A percentile compares a stretch with the other conserved stretches of the same genome.
phyloP scores from a whole-genome alignment of 2,888 invertebrate genomes.

The Dasysyrphus tricinctus region DNA sequence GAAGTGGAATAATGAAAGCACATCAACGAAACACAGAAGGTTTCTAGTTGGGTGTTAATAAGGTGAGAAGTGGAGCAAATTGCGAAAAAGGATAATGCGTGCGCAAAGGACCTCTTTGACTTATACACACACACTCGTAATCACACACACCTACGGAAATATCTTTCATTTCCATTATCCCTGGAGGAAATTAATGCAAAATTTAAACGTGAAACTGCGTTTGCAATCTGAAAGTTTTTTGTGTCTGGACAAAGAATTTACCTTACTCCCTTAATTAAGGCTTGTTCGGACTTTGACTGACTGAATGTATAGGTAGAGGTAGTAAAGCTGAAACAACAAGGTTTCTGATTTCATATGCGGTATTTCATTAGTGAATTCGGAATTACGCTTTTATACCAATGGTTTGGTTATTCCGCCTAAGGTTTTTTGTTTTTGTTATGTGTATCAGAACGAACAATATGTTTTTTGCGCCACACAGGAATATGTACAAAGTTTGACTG shows the following conservation, averaged over 20 bases:
- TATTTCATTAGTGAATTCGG: too few species aligned
- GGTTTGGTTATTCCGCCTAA: too few species aligned
- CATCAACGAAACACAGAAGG: constrained; percentile 22
- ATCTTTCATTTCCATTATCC: constrained; percentile 44
- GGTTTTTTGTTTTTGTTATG: too few species aligned
- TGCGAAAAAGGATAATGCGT: constrained; percentile 30
- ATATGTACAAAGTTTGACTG: too few species aligned
- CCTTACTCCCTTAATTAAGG: background rate
- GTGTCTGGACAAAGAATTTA: background rate
- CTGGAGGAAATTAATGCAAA: constrained; percentile 53
- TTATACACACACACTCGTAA: background rate
- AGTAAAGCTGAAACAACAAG: background rate
- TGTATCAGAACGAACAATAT: too few species aligned
- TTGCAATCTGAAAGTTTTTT: background rate
- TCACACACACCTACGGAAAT: background rate
- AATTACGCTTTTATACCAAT: too few species aligned
- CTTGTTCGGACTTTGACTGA: background rate
- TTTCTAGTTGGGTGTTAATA: constrained; percentile 54
- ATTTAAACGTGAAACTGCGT: constrained; percentile 35
- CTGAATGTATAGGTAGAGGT: too few species aligned
- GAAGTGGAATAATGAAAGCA: constrained; percentile 53
- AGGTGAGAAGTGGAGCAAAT: constrained; percentile 6
- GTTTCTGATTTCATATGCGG: too few species aligned
- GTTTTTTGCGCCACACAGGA: too few species aligned
- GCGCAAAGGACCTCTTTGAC: constrained; percentile 4